A percentile compares a stretch with the other conserved stretches of the same genome.
Evolutionary conservation across 92 coral and sea anemone species (phyloP).

Genomic region (Montipora capitata): DNA sequence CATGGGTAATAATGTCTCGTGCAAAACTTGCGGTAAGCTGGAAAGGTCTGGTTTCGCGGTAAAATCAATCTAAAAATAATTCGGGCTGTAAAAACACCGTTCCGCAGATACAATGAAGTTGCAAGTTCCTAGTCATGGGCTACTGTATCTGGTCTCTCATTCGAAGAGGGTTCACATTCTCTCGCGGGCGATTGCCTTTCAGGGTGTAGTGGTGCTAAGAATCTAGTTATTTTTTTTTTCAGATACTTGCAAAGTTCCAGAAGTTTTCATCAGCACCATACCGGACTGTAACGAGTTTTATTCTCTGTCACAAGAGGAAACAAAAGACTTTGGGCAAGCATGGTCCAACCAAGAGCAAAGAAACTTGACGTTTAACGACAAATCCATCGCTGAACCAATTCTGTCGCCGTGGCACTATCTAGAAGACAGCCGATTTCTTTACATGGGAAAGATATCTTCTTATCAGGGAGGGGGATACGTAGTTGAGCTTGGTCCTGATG

Average conservation of each 20-base stretch:
- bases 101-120: too few species aligned
- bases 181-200: neutral
- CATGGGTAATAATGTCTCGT: too few species aligned
- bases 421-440: conserved; percentile 87
- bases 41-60: too few species aligned
- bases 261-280: conserved; percentile 55
- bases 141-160: too few species aligned
- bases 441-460: conserved; percentile 88
- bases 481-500: conserved; percentile 79
- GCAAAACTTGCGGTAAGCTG: too few species aligned
- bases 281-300: conserved; percentile 85
- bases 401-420: conserved; percentile 75
- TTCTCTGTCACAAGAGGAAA: conserved; percentile 93
- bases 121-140: too few species aligned
- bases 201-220: neutral
- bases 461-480: conserved; percentile 93
- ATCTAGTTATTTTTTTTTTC: neutral
- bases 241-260: conserved; percentile 88
- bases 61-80: too few species aligned
- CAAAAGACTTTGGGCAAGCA: conserved; percentile 48
- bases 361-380: conserved; percentile 41
- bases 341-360: conserved; percentile 59
- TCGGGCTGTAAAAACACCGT: too few species aligned
- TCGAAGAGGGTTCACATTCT: too few species aligned
- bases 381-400: neutral